phyloP scores from a whole-genome alignment of 30 jellyfish, hydroid and myxozoan species.

The Aurelia sp. region DNA sequence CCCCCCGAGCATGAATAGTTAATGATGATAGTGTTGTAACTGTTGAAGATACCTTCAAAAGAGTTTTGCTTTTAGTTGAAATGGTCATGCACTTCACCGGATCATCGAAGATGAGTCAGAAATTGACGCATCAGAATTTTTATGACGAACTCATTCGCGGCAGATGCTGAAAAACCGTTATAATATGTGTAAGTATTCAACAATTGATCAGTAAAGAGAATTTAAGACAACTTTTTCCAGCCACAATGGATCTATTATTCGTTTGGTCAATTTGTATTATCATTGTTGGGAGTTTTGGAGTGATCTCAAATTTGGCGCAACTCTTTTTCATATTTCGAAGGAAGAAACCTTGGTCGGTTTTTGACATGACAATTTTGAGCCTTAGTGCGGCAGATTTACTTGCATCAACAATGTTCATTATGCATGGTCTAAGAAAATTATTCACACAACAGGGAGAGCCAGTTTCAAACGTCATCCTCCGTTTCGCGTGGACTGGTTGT shows the following conservation, averaged over 20 bases:
- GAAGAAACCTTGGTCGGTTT: neutral
- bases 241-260: neutral
- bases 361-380: conserved; percentile 15
- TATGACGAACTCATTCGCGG: too few relatives aligned
- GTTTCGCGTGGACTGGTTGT: conserved; percentile 39
- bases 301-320: conserved; percentile 7
- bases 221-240: neutral
- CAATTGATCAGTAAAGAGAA: neutral
- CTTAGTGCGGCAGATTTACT: conserved; percentile 17
- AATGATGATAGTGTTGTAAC: too few relatives aligned
- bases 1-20: too few relatives aligned
- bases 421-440: conserved; percentile 31
- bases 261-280: conserved; percentile 5
- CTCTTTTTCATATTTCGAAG: neutral
- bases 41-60: too few relatives aligned
- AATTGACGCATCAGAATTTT: too few relatives aligned
- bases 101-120: too few relatives aligned
- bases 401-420: conserved; percentile 19
- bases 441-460: conserved; percentile 11
- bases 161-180: neutral
- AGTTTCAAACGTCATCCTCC: conserved; percentile 13
- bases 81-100: too few relatives aligned
- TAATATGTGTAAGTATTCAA: neutral
- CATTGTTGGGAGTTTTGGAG: neutral
- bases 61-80: too few relatives aligned